phyloP scores from a whole-genome alignment of 2,888 invertebrate genomes.

The Azorinus chamasolen region DNA sequence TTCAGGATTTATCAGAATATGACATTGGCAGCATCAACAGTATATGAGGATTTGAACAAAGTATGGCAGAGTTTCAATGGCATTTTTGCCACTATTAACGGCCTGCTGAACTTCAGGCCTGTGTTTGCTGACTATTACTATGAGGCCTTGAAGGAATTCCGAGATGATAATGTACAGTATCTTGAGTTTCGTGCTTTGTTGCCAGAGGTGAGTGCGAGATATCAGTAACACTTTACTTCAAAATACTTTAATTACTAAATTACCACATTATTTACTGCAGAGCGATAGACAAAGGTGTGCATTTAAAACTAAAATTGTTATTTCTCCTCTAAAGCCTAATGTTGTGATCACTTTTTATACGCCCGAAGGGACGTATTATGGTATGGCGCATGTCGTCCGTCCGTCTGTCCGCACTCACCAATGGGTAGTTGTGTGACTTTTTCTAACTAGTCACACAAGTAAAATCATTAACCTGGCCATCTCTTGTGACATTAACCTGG shows the following conservation, averaged over 20 bases:
- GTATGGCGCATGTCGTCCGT: too few relatives aligned
- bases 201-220: conserved; percentile 73
- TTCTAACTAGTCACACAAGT: too few relatives aligned
- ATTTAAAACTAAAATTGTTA: too few relatives aligned
- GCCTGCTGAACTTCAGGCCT: conserved; percentile 77
- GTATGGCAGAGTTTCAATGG: conserved; percentile 79
- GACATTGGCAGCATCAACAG: conserved; percentile 64
- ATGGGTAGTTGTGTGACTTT: too few relatives aligned
- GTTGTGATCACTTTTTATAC: too few relatives aligned
- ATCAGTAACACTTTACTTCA: too few relatives aligned
- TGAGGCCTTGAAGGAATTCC: conserved; percentile 75
- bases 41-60: conserved; percentile 65
- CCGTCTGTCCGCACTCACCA: too few relatives aligned
- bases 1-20: conserved; percentile 77
- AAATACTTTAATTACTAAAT: background rate
- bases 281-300: too few relatives aligned
- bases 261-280: background rate
- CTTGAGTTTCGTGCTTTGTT: conserved; percentile 79
- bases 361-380: too few relatives aligned
- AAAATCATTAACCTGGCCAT: too few relatives aligned
- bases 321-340: too few relatives aligned
- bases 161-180: conserved; percentile 83
- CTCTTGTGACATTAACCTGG: too few relatives aligned
- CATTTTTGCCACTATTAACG: conserved; percentile 69
- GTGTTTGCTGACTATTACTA: conserved; percentile 79